Percentiles rank a stretch among this genome's conserved stretches.
These are phyloP conservation scores for Ceratina japonica DNA, from an alignment of 1,140 invertebrate species.

Conservation along the genomic window DNA sequence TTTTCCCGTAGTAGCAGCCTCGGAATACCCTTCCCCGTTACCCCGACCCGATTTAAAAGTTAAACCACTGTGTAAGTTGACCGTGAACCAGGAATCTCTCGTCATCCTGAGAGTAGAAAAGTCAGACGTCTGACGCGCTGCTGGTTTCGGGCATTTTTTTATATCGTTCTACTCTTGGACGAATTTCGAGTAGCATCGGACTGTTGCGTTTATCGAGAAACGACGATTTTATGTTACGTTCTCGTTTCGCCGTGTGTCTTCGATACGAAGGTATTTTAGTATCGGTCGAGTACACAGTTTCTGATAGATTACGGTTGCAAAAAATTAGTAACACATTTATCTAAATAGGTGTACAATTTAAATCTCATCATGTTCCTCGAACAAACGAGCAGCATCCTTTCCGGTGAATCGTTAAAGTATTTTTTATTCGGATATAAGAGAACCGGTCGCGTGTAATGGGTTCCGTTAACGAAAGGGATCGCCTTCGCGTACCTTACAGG, in stretches of 20 bases:
- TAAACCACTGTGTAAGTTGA: conserved; percentile 46
- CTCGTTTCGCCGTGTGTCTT: no score
- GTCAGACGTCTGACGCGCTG: no score
- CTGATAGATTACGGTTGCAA: no score
- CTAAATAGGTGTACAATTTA: neutral
- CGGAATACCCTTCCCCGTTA: neutral
- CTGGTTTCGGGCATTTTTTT: no score
- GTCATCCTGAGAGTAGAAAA: no score
- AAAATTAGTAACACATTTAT: neutral
- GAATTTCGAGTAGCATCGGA: no score
- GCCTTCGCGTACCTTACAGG: no score
- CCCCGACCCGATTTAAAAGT: conserved; percentile 45
- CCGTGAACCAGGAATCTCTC: conserved; percentile 43
- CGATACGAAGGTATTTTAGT: no score
- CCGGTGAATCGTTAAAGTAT: neutral
- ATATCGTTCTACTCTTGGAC: no score
- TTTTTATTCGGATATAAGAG: conserved; percentile 21
- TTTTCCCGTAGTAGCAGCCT: conserved; percentile 25
- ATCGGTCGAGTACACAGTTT: no score
- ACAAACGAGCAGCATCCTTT: neutral
- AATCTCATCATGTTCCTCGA: neutral
- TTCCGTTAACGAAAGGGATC: conserved; percentile 29
- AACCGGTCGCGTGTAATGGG: conserved; percentile 47
- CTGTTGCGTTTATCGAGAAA: no score
- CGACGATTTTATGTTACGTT: no score